Percentiles rank a stretch among this genome's conserved stretches.
Evolutionary conservation across 2,113 vertebrate species (phyloP).

Genomic region (Irena cyanogastra): DNA sequence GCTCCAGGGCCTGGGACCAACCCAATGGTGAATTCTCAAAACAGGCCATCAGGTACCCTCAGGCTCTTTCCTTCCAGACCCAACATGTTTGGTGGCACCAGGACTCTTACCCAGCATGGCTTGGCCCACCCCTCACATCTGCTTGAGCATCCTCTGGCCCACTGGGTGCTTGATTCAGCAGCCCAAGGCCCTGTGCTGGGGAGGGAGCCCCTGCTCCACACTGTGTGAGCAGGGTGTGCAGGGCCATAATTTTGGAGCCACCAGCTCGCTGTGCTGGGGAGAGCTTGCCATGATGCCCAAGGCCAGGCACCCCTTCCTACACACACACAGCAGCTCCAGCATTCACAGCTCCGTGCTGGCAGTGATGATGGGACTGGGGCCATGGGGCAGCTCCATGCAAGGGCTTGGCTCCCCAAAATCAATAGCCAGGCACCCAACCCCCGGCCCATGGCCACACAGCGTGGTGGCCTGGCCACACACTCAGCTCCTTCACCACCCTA

Average conservation of each 20-base stretch:
- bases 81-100: background rate
- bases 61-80: background rate
- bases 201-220: background rate
- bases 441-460: rapidly evolving
- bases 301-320: background rate
- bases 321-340: background rate
- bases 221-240: rapidly evolving
- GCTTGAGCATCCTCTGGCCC: background rate
- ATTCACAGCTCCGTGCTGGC: rapidly evolving
- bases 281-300: background rate
- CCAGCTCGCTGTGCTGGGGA: background rate
- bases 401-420: background rate
- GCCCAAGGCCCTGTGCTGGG: background rate
- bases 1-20: background rate
- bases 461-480: rapidly evolving
- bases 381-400: background rate
- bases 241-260: background rate
- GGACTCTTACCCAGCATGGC: rapidly evolving
- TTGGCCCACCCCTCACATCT: background rate
- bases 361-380: rapidly evolving
- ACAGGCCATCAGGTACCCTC: background rate
- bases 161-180: background rate
- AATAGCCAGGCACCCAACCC: background rate
- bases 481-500: background rate
- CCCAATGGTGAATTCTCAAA: background rate